phyloP scores from a whole-genome alignment of 2,888 invertebrate species.

The Hartigia nigra region DNA sequence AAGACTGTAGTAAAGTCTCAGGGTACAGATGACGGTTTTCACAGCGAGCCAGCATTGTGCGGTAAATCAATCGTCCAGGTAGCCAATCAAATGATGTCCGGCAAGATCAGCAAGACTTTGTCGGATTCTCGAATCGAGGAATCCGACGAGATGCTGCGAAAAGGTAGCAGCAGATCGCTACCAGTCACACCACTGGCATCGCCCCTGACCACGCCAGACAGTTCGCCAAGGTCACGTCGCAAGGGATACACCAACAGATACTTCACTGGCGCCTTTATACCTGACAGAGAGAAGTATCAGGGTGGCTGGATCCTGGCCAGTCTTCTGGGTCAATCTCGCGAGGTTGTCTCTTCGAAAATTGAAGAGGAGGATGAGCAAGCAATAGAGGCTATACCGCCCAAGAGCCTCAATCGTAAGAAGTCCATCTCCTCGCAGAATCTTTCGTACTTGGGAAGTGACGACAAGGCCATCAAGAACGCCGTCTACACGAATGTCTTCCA shows the following conservation, averaged over 20 bases:
- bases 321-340: constrained; percentile 75
- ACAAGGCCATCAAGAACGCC: constrained; percentile 43
- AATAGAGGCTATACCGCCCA: constrained; percentile 44
- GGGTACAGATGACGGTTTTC: constrained; percentile 76
- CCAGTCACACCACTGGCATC: constrained; percentile 77
- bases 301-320: constrained; percentile 77
- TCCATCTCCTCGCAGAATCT: constrained; percentile 63
- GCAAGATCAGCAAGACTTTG: constrained; percentile 40
- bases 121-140: constrained; percentile 17
- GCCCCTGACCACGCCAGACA: constrained; percentile 71
- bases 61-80: constrained; percentile 73
- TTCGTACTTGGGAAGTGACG: constrained; percentile 54
- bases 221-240: constrained; percentile 70
- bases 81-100: constrained; percentile 61
- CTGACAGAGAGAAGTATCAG: constrained; percentile 62
- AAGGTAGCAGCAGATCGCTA: constrained; percentile 76
- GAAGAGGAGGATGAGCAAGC: constrained; percentile 70
- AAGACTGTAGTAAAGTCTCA: constrained; percentile 66
- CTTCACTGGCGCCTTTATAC: constrained; percentile 68
- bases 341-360: constrained; percentile 70
- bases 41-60: constrained; percentile 75
- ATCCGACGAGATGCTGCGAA: constrained; percentile 31
- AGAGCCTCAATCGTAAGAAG: constrained; percentile 60
- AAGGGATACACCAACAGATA: constrained; percentile 71
- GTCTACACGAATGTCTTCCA: constrained; percentile 55